Evolutionary conservation across 2,113 vertebrate species (phyloP).

Genomic region (Carollia perspicillata): DNA sequence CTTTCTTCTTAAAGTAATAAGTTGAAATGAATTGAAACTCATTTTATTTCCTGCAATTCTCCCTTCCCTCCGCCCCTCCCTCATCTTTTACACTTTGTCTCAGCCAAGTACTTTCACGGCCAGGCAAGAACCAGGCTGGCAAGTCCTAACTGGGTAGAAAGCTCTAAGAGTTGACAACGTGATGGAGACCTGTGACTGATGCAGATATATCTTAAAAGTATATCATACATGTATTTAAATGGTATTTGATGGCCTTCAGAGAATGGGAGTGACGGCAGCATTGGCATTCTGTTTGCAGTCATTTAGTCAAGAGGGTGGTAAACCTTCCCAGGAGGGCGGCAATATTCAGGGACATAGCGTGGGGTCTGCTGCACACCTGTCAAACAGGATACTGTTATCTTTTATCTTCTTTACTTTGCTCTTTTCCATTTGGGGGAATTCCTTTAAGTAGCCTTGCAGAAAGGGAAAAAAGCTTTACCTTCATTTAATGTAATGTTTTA

Average conservation of each 20-base stretch:
- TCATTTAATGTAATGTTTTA: constrained; percentile 25
- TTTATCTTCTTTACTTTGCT: neutral
- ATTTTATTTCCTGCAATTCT: neutral
- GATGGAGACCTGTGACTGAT: neutral
- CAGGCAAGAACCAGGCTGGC: neutral
- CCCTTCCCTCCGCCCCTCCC: neutral
- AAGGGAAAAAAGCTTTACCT: neutral
- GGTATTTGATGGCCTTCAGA: neutral
- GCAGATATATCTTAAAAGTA: neutral
- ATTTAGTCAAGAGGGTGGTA: neutral
- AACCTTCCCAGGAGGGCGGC: neutral
- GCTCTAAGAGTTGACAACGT: neutral
- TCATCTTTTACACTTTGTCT: neutral
- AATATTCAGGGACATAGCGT: neutral
- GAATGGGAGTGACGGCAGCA: neutral
- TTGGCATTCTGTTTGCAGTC: neutral
- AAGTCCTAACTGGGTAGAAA: neutral
- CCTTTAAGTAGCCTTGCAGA: neutral
- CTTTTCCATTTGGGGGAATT: neutral
- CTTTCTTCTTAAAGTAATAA: neutral
- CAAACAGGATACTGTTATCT: neutral
- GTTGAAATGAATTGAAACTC: neutral
- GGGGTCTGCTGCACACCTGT: neutral
- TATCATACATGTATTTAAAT: neutral
- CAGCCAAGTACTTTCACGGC: neutral